A percentile compares a stretch with the other conserved stretches of the same genome.
Conservation (phyloP, 2,888 invertebrate genomes). For the Agrochola circellaris region DNA sequence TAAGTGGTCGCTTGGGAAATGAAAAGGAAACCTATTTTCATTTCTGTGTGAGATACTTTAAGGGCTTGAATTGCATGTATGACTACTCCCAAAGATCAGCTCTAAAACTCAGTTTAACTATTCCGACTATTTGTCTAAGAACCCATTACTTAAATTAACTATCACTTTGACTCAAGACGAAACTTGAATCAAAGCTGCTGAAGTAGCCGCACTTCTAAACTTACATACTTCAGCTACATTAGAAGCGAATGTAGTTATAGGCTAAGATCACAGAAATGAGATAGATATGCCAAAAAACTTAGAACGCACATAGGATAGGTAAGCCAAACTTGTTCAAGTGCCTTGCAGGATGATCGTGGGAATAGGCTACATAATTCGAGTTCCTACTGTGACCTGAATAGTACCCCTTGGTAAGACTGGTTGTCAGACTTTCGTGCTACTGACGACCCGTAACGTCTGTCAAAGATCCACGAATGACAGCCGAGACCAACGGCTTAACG, state of each 20-base stretch:
- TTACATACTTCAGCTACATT: neutral
- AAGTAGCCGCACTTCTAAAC: slow-evolving; percentile 12
- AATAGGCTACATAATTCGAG: too few relatives aligned
- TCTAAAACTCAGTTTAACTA: neutral
- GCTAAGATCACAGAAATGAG: neutral
- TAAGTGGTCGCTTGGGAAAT: neutral
- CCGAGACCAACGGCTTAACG: too few relatives aligned
- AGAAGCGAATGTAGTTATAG: neutral
- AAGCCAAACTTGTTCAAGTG: neutral
- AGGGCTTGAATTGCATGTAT: neutral
- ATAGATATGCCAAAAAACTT: neutral
- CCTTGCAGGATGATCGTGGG: neutral
- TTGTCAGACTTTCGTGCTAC: too few relatives aligned
- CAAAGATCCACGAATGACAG: too few relatives aligned
- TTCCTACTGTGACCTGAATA: too few relatives aligned
- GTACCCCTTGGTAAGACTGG: too few relatives aligned
- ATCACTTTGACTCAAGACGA: neutral
- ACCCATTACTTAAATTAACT: slow-evolving; percentile 26
- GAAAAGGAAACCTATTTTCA: neutral
- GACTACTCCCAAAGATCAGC: neutral
- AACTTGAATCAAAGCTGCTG: slow-evolving; percentile 1
- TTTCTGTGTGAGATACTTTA: neutral
- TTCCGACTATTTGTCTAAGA: slow-evolving; percentile 2
- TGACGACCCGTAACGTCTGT: too few relatives aligned
- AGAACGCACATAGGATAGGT: neutral